Conservation (phyloP, 1,140 invertebrate species). For the Neotoxoptera formosana region DNA sequence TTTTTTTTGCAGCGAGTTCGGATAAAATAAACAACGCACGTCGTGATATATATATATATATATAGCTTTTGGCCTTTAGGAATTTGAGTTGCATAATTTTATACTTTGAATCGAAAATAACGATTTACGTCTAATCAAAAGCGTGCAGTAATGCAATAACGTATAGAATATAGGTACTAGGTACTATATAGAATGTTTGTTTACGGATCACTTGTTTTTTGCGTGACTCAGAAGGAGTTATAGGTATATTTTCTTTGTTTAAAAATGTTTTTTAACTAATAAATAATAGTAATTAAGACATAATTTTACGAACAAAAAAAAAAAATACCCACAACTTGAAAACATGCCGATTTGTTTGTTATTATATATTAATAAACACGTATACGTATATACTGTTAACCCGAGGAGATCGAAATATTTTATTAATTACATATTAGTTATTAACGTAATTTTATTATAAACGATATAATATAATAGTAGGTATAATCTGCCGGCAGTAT, state of each 20-base stretch:
- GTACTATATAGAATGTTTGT: not conserved
- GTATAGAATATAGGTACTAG: not conserved
- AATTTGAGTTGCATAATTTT: slow-evolving; percentile 21
- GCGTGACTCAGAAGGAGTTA: not conserved
- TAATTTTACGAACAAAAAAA: not conserved
- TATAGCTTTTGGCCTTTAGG: not conserved
- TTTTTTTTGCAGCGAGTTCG: not conserved
- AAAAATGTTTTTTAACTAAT: not conserved
- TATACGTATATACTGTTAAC: not conserved
- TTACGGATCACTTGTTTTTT: slow-evolving; percentile 29
- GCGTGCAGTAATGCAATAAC: not conserved
- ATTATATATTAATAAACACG: too few relatives aligned
- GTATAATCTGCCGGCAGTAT: not conserved
- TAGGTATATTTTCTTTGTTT: not conserved
- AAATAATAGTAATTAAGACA: not conserved
- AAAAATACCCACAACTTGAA: not conserved
- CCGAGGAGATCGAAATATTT: not conserved
- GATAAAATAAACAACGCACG: not conserved
- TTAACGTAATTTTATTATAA: not conserved
- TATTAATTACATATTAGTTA: not conserved
- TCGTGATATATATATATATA: too few relatives aligned
- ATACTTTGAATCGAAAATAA: slow-evolving; percentile 38
- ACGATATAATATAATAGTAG: not conserved
- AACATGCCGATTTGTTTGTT: not conserved
- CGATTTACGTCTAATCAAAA: not conserved